Evolutionary conservation across 2,797 vertebrate species (phyloP).

Genomic region (Crossoptilon crossoptilon): DNA sequence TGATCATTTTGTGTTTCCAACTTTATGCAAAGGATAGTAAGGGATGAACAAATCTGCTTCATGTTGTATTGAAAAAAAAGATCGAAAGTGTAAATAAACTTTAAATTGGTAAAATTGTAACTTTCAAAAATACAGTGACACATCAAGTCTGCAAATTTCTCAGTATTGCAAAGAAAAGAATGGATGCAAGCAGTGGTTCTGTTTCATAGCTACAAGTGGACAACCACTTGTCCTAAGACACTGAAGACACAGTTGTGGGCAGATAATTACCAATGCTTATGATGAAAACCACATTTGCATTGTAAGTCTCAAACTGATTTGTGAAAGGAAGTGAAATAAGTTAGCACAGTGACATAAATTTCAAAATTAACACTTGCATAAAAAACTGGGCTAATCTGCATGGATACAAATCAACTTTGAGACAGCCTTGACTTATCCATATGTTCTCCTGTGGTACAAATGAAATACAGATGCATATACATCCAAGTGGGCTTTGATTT

Average conservation of each 20-base stretch:
- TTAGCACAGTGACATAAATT: neutral
- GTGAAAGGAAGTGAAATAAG: neutral
- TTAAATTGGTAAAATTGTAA: neutral
- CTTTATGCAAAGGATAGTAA: neutral
- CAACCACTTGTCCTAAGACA: neutral
- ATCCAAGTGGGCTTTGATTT: neutral
- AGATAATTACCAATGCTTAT: neutral
- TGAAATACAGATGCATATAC: neutral
- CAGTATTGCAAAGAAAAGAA: neutral
- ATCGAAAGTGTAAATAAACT: neutral
- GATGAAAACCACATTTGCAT: neutral
- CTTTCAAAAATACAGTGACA: neutral
- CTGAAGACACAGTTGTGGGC: neutral
- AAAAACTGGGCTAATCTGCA: neutral
- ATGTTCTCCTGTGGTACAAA: neutral
- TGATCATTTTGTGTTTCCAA: neutral
- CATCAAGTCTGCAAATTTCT: neutral
- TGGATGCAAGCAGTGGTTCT: neutral
- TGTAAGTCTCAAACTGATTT: neutral
- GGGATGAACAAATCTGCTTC: neutral
- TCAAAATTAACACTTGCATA: neutral
- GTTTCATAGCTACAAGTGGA: neutral
- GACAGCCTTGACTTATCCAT: neutral
- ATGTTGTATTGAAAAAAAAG: neutral
- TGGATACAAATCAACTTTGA: neutral